These are phyloP conservation scores for Drosophila cracens DNA, from an alignment of 2,888 invertebrate genomes.

Conservation along the genomic window DNA sequence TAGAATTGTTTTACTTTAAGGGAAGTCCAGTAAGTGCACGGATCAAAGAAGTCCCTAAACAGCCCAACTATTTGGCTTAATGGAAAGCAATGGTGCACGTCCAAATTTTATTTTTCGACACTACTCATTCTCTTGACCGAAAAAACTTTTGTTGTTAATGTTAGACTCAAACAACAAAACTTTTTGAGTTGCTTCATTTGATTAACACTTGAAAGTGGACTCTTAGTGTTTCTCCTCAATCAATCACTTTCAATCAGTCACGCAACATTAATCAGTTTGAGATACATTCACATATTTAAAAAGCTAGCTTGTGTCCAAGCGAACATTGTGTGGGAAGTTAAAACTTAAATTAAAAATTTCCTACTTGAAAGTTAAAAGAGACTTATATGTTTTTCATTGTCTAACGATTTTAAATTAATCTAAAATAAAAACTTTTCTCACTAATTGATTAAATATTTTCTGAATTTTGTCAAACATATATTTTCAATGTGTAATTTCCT, in stretches of 20 bases:
- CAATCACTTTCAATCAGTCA: slow-evolving; percentile 6
- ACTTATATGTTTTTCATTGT: background rate
- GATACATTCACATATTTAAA: background rate
- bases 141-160: background rate
- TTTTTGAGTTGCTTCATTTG: slow-evolving; percentile 4
- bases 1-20: background rate
- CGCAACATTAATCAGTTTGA: background rate
- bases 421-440: background rate
- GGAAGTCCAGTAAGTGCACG: background rate
- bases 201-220: slow-evolving; percentile 1
- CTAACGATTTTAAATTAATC: background rate
- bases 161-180: background rate
- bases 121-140: background rate
- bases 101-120: background rate
- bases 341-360: background rate
- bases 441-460: background rate
- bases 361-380: background rate
- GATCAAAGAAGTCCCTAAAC: background rate
- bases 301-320: background rate
- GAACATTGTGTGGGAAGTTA: background rate
- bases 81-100: slow-evolving; percentile 9
- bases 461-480: background rate
- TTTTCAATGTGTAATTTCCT: background rate
- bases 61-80: background rate
- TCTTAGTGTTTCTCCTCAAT: slow-evolving; percentile 1